A percentile compares a stretch with the other conserved stretches of the same genome.
Evolutionary conservation across 2,888 invertebrate species (phyloP).

Genomic region (Polydrusus tereticollis): DNA sequence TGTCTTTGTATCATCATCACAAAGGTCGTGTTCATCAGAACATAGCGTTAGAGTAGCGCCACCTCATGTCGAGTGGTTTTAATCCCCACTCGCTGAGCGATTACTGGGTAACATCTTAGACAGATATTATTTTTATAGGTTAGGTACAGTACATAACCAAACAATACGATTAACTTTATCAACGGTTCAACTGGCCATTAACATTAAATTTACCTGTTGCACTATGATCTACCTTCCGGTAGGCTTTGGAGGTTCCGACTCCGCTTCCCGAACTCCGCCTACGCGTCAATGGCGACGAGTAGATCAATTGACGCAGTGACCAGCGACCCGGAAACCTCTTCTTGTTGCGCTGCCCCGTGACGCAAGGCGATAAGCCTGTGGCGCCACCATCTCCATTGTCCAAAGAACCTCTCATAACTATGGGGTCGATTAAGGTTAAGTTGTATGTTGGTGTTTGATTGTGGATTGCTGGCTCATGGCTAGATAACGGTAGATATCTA

Average conservation of each 20-base stretch:
- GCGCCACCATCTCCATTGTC: slow-evolving; percentile 55
- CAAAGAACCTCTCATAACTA: slow-evolving; percentile 53
- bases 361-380: slow-evolving; percentile 58
- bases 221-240: slow-evolving; percentile 47
- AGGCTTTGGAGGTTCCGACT: slow-evolving; percentile 42
- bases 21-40: no score
- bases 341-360: slow-evolving; percentile 63
- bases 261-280: slow-evolving; percentile 69
- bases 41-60: no score
- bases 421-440: background rate
- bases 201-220: slow-evolving; percentile 35
- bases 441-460: background rate
- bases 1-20: no score
- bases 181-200: no score
- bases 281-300: slow-evolving; percentile 79
- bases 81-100: no score
- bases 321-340: slow-evolving; percentile 70
- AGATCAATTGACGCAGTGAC: slow-evolving; percentile 77
- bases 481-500: slow-evolving; percentile 17
- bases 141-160: no score
- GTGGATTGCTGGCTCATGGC: background rate
- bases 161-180: no score
- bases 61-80: no score
- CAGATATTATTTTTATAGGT: no score
- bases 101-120: no score